Base-by-base conservation (phyloP, 2,888 invertebrate genomes). In the Omphaloscelis lunosa region DNA sequence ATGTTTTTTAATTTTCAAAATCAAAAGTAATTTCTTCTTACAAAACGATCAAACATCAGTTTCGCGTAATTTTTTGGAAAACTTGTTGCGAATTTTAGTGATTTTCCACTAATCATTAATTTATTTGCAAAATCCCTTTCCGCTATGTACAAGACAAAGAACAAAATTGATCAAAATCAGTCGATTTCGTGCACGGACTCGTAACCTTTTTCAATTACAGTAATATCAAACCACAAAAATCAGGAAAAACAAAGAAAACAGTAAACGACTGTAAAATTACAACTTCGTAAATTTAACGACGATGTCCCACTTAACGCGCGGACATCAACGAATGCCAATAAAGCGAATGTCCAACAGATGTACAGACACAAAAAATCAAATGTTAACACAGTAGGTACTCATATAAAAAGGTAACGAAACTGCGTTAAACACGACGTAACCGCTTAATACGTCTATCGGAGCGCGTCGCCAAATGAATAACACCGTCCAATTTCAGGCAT, bases 401-500 rank as follows among this genome's bases (percentile, higher is more conserved):
- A 79, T 77, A 81, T 63, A 87, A 88, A 89, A 87, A 85, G 77
- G 75, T 80, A 90, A 88, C 80, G 87, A 89, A 89, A 90, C 86
- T 84, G 79, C 82, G 84, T 86, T 87, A 89, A 89, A 89, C 89
- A 87, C 88, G 87, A 90, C 81, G 88, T 91, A 93, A 92, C 90
- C 92, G 91, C 89, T 92, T 91, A 92, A 92, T 93, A 92, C 90
- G 87, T 87, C 88, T 90, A 92, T 91, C 90, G 87, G 88, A 91
- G 88, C 88, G 88, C 89, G 88, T 90, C 91, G 87, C 89, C 74
- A 85, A 91, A 93, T 91, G 91, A 89, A 92, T 93, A 93, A 93
- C 92, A 89, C 89, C 91, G 80, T 91, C 92, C 92, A 93, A 93
- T 93, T 94, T 91, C 89, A 89, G 89, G 90, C 91, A 90, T 88